These are phyloP conservation scores for Rhinogobio ventralis DNA, from an alignment of 2,797 vertebrate species.

Conservation along the genomic window DNA sequence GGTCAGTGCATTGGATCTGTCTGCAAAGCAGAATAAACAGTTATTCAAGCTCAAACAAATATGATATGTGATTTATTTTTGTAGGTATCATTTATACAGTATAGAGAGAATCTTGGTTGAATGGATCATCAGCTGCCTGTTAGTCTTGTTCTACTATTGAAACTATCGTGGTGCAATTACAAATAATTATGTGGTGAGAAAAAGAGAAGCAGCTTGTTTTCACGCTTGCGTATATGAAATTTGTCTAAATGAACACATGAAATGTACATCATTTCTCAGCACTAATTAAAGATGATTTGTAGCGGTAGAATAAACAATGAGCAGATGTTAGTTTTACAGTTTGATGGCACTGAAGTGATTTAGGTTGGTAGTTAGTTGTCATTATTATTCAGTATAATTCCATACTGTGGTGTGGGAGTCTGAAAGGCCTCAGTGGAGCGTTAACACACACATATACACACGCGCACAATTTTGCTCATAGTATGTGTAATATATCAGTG, in stretches of 20 bases:
- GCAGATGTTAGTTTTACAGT: constrained; percentile 45
- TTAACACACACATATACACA: constrained; percentile 17
- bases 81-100: neutral
- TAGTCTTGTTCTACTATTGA: neutral
- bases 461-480: constrained; percentile 22
- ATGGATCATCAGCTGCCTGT: neutral
- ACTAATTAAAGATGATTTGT: constrained; percentile 40
- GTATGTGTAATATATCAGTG: constrained; percentile 39
- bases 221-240: constrained; percentile 2
- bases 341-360: constrained; percentile 25
- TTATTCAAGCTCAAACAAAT: neutral
- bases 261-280: constrained; percentile 24
- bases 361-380: constrained; percentile 44
- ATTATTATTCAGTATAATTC: constrained; percentile 47
- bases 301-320: constrained; percentile 26
- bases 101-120: neutral
- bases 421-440: constrained; percentile 31
- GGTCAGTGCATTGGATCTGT: neutral
- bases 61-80: neutral
- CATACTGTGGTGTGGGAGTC: constrained; percentile 22
- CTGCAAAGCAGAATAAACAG: neutral
- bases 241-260: constrained; percentile 8
- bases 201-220: neutral
- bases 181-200: neutral
- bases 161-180: neutral